Base-by-base conservation (phyloP, 2,113 vertebrate genomes). In the Oceanodroma tethys region DNA sequence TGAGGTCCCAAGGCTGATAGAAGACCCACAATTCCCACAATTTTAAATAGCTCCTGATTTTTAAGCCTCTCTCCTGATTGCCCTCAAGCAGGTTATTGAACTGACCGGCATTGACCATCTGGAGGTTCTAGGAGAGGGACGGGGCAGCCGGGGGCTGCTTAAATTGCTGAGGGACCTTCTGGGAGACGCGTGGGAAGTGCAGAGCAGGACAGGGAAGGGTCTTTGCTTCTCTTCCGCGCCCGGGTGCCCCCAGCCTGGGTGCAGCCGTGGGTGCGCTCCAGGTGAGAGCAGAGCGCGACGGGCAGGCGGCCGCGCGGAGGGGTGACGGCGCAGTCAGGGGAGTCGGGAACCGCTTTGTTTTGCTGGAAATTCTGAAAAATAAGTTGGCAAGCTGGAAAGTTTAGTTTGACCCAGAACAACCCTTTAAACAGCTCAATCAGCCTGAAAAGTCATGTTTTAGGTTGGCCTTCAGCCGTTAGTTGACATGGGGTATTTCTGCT, bases 361-460 rank as follows among this genome's bases (percentile, higher is more conserved):
- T 80, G 74, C 66, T 97, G 96, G 90, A 95, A 96, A 96, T 82
- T 85, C 87, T 97, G 96, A 87, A 90, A 86, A 93, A 94, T 43
- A 38, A 91, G 68, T 82, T 93, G 96, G 96, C 86, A 60, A 80
- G 81, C 66, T 40, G 73, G 36, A 88, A 93, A 94, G 96, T 84
- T 96, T 85, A 45, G 85, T 82, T 91, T 96, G 96, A 96, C 93
- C 96, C 90, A 91, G 87, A 72, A 17, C 36, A 95, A 88, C 48
- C 79, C 88, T 95, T 95, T 68, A 82, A 92, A 92, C 66, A 68
- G 78, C 74, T 65, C 93, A 32, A 55, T 91, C 95, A 93, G 92
- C 58, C 95, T 40, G 40, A 88, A 95, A 96, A 90, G 95, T 90
- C 89, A 94, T 91, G 96, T 86, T 94, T 88, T 70, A 91, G 52